Percentiles rank a stretch among this genome's conserved stretches.
Evolutionary conservation across 92 coral and sea anemone species (phyloP).

Genomic region (Meandrina meandrites): DNA sequence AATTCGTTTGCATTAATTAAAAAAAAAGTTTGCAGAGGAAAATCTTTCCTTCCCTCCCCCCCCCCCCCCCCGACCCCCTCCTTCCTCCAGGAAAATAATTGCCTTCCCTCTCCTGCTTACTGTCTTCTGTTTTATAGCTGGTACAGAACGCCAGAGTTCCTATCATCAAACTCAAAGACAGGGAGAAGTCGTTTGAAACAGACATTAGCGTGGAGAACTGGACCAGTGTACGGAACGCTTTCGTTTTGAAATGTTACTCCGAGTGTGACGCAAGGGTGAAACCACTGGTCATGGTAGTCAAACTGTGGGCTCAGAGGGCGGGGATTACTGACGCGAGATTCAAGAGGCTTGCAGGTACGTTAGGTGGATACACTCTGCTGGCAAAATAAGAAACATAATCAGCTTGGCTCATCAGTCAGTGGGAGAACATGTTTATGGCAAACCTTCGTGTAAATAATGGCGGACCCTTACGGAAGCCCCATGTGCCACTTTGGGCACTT

Average conservation of each 20-base stretch:
- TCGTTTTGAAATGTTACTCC: constrained; percentile 45
- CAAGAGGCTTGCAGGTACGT: constrained; percentile 50
- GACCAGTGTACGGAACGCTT: constrained; percentile 44
- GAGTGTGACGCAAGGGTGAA: constrained; percentile 54
- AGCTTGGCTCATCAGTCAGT: too few species aligned
- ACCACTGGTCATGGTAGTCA: constrained; percentile 52
- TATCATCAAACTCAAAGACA: constrained; percentile 53
- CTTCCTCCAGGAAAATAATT: too few species aligned
- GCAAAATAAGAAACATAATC: too few species aligned
- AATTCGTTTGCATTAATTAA: too few species aligned
- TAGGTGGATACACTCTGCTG: background rate
- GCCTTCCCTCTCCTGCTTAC: too few species aligned
- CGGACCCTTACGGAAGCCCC: too few species aligned
- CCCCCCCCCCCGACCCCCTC: too few species aligned
- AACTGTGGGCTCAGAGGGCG: constrained; percentile 61
- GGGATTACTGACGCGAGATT: constrained; percentile 50
- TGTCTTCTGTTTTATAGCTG: constrained; percentile 8
- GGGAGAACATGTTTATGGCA: too few species aligned
- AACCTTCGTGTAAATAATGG: too few species aligned
- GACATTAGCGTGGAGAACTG: constrained; percentile 58
- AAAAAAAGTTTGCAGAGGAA: too few species aligned
- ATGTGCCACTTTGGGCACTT: too few species aligned
- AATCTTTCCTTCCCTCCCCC: too few species aligned
- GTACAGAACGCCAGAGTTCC: constrained; percentile 47
- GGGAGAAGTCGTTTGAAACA: constrained; percentile 39